A percentile compares a stretch with the other conserved stretches of the same genome.
Evolutionary conservation across 2,113 vertebrate species (phyloP).

Genomic region (Indri indri): DNA sequence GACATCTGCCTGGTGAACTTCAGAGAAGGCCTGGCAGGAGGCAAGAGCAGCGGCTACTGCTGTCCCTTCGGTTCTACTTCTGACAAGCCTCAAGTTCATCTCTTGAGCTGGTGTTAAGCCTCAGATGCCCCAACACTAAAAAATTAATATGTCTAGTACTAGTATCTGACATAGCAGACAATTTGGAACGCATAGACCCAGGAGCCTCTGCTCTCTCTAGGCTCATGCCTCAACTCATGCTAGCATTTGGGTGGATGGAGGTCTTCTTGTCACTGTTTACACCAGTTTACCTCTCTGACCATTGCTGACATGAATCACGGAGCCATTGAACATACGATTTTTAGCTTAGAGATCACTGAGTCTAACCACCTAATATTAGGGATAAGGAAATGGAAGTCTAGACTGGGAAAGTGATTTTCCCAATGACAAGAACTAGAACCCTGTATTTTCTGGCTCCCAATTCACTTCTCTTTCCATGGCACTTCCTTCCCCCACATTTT

Average conservation of each 20-base stretch:
- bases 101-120: not conserved
- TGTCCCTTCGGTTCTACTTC: not conserved
- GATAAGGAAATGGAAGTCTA: not conserved
- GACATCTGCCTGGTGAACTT: conserved; percentile 25
- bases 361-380: not conserved
- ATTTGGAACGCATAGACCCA: not conserved
- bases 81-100: not conserved
- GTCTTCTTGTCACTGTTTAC: not conserved
- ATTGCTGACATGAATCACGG: not conserved
- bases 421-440: not conserved
- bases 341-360: not conserved
- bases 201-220: not conserved
- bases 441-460: not conserved
- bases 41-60: not conserved
- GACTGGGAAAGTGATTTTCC: not conserved
- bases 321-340: not conserved
- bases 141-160: not conserved
- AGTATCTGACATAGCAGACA: not conserved
- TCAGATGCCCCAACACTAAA: not conserved
- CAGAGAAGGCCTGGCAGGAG: not conserved
- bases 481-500: not conserved
- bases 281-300: not conserved
- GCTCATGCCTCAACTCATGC: not conserved
- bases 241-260: not conserved
- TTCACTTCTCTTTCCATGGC: not conserved